Percentiles rank a stretch among this genome's conserved stretches.
Evolutionary conservation across 2,888 invertebrate species (phyloP).

Genomic region (Microplitis deprimator): DNA sequence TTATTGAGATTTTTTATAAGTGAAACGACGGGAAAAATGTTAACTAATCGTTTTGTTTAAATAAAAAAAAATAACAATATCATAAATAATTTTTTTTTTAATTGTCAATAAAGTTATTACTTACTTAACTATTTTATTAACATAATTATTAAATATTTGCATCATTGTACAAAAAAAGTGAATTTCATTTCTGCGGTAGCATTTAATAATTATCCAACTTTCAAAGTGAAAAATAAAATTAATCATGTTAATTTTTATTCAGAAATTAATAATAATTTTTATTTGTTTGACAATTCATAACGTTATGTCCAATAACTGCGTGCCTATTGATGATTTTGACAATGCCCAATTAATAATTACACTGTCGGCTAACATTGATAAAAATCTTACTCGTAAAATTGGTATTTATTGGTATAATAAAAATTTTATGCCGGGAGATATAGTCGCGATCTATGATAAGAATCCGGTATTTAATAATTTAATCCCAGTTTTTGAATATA

Average conservation of each 20-base stretch:
- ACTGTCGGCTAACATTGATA: background rate
- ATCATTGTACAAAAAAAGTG: too few relatives aligned
- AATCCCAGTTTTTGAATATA: background rate
- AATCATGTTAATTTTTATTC: background rate
- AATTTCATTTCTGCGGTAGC: too few relatives aligned
- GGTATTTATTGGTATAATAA: background rate
- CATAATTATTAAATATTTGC: too few relatives aligned
- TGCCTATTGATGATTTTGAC: background rate
- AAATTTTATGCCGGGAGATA: background rate
- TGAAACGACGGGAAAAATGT: too few relatives aligned
- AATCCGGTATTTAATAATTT: background rate
- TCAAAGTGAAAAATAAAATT: background rate
- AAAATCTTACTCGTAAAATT: background rate
- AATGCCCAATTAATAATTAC: background rate
- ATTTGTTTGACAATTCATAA: background rate
- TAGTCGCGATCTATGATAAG: background rate
- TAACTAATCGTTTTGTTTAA: too few relatives aligned
- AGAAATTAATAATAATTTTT: background rate
- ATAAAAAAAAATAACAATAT: too few relatives aligned
- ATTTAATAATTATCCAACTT: background rate
- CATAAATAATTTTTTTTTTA: too few relatives aligned
- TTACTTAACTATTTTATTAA: too few relatives aligned
- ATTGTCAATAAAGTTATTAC: too few relatives aligned
- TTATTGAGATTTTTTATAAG: too few relatives aligned
- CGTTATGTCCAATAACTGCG: background rate